Evolutionary conservation across 2,113 vertebrate genomes (phyloP), one percentile per base, ranked within the genome.

Genomic region (Asarcornis scutulata): DNA sequence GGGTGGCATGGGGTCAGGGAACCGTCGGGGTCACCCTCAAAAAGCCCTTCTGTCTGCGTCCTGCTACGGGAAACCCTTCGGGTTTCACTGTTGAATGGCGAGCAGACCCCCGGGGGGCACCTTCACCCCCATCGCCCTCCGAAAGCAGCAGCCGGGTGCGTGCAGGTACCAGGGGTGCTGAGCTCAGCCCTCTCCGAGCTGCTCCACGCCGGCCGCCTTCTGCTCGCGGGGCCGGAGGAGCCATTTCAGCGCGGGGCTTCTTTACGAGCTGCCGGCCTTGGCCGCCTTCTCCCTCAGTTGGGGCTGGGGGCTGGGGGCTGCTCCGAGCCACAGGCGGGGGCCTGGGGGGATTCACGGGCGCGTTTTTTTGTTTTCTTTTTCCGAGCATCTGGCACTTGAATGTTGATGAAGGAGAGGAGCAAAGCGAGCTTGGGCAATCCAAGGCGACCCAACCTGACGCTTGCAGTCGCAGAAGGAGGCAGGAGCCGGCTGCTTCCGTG

Each of bases 151-250:
- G n/a, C 48, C 44, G 1, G 23, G 4, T 21, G 7, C 31, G 5
- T 23, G 22, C 22, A 13, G 52, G 2, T 7, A 1, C 46, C 44
- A 23, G 25, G 58, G 52, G 29, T 38, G 31, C 4, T 5, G 0
- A 10, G 3, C 9, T 38, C 0, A 3, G 40, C 7, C 2, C 32
- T 23, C 29, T 6, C 1, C 1, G 1, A 27, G 66, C 60, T 36
- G 74, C 29, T 36, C 2, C 0, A 0, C 17, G 9, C 21, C 48
- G 8, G 0, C 0, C 0, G 1, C 21, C 50, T 9, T 36, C 53
- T 27, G 14, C 53, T 55, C 27, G 14, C 6, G 23, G 42, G 55
- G 1, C 56, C 0, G 5, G 13, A 5, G n/a, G 29, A 50, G 76
- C 0, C 3, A 1, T 76, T 91, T 74, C 7, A 5, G 88, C 17